These are phyloP conservation scores for Rhizoglyphus robini DNA, from an alignment of 1,140 invertebrate species.

Conservation along the genomic window DNA sequence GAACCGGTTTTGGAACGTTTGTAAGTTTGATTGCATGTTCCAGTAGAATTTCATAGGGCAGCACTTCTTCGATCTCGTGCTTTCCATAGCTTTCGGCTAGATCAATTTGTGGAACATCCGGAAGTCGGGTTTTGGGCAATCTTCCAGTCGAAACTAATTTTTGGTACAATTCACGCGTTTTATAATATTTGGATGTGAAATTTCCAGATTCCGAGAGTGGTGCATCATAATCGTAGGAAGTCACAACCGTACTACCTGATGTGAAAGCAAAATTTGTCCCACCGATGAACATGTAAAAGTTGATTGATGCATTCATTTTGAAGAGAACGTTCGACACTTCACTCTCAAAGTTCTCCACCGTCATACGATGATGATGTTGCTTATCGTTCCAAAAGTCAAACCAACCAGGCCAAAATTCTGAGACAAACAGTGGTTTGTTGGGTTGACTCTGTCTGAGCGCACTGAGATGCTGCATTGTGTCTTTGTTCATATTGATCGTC, in stretches of 20 bases:
- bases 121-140: neutral
- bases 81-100: neutral
- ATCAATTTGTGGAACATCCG: neutral
- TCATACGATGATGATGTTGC: slow-evolving; percentile 24
- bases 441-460: slow-evolving; percentile 21
- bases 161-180: slow-evolving; percentile 34
- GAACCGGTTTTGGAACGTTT: neutral
- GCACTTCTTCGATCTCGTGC: neutral
- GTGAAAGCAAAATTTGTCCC: slow-evolving; percentile 24
- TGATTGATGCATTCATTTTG: slow-evolving; percentile 29
- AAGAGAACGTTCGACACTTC: slow-evolving; percentile 29
- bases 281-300: slow-evolving; percentile 29
- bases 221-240: slow-evolving; percentile 41
- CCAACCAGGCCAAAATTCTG: slow-evolving; percentile 35
- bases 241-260: slow-evolving; percentile 30
- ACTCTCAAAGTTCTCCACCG: slow-evolving; percentile 12
- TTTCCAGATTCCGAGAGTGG: slow-evolving; percentile 40
- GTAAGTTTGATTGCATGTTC: neutral
- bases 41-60: neutral
- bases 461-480: neutral
- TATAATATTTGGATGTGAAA: slow-evolving; percentile 36
- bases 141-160: neutral
- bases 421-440: slow-evolving; percentile 31
- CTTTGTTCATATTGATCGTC: slow-evolving; percentile 1
- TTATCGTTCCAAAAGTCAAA: slow-evolving; percentile 30